Percentiles rank a stretch among this genome's conserved stretches.
Conservation (phyloP, 2,797 vertebrate species). For the Anguilla obscura region DNA sequence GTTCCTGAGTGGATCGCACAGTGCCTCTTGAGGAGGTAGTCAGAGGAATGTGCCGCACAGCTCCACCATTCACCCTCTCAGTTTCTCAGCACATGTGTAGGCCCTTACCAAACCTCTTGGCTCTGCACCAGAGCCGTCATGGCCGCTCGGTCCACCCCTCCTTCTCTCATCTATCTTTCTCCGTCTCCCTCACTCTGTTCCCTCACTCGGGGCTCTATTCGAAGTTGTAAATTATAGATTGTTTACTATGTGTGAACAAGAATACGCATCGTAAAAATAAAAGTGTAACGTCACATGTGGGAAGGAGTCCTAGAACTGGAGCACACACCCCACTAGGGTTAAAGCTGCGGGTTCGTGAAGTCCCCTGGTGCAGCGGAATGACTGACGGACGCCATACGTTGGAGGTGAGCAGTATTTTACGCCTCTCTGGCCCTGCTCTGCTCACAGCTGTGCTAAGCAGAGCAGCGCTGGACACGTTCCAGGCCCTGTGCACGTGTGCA, state of each 20-base stretch:
- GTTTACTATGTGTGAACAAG: background rate
- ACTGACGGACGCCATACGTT: background rate
- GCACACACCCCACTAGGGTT: background rate
- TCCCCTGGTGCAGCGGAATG: background rate
- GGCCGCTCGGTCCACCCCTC: background rate
- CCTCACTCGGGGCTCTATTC: background rate
- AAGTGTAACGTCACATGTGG: background rate
- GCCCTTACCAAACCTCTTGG: background rate
- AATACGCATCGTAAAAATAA: background rate
- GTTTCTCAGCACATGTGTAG: background rate
- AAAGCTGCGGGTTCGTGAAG: background rate
- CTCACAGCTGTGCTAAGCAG: constrained; percentile 53
- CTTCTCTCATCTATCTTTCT: background rate
- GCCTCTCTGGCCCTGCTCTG: constrained; percentile 38
- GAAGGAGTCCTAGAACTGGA: background rate
- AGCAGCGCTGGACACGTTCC: constrained; percentile 36
- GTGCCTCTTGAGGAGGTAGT: background rate
- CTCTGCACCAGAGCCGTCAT: background rate
- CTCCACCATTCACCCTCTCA: background rate
- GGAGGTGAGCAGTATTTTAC: background rate
- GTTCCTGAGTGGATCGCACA: background rate
- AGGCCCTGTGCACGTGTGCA: constrained; percentile 33
- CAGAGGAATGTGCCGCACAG: background rate
- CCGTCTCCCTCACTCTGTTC: background rate
- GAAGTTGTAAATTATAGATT: background rate